Evolutionary conservation across 2,888 invertebrate species (phyloP).

Genomic region (Miltochrista miniata): DNA sequence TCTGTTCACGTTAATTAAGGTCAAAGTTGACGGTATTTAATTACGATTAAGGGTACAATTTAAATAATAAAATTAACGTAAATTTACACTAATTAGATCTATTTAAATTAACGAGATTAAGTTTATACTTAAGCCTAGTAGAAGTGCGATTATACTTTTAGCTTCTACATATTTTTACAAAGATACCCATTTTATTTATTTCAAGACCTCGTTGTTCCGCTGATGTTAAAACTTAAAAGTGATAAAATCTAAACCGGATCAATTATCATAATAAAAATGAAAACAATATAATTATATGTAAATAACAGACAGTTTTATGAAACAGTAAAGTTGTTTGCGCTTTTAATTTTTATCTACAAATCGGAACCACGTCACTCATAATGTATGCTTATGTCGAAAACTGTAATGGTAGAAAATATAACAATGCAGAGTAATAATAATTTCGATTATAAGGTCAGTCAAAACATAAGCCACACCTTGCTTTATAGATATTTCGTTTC

Average conservation of each 20-base stretch:
- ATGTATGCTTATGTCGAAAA: slow-evolving; percentile 17
- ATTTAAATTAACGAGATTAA: slow-evolving; percentile 12
- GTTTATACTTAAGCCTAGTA: slow-evolving; percentile 15
- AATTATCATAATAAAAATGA: slow-evolving; percentile 35
- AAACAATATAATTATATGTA: slow-evolving; percentile 6
- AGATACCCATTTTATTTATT: no score
- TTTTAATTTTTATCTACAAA: slow-evolving; percentile 13
- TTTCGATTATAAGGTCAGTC: slow-evolving; percentile 22
- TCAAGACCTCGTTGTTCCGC: slow-evolving; percentile 30
- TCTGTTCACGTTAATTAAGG: slow-evolving; percentile 37
- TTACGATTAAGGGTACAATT: not conserved
- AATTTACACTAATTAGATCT: slow-evolving; percentile 8
- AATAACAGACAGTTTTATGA: no score
- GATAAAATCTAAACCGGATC: slow-evolving; percentile 29
- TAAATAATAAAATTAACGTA: slow-evolving; percentile 8
- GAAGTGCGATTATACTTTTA: no score
- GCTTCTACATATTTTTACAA: no score
- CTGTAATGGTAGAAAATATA: slow-evolving; percentile 17
- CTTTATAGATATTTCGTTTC: slow-evolving; percentile 46
- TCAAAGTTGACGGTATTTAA: slow-evolving; percentile 16
- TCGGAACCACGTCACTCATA: slow-evolving; percentile 5
- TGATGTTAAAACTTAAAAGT: slow-evolving; percentile 13
- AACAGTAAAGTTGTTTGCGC: slow-evolving; percentile 2
- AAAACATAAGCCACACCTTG: slow-evolving; percentile 40
- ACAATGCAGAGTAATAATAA: slow-evolving; percentile 15